Percentiles rank a stretch among this genome's conserved stretches.
Evolutionary conservation across 2,797 vertebrate genomes (phyloP).

Genomic region (Neomorphus geoffroyi): DNA sequence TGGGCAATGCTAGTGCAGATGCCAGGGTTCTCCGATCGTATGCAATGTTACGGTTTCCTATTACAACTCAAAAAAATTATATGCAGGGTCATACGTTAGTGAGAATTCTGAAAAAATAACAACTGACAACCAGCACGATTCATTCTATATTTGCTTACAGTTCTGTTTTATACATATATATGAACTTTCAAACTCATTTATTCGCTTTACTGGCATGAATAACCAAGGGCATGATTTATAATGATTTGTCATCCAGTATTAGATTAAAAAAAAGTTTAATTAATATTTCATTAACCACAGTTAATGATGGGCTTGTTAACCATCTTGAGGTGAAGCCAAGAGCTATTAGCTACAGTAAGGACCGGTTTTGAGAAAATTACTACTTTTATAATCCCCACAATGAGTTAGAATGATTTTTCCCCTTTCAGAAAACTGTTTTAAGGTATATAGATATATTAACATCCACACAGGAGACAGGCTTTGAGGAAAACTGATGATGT

Average conservation of each 20-base stretch:
- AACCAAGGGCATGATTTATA: constrained; percentile 28
- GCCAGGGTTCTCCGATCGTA: neutral
- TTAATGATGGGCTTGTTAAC: constrained; percentile 52
- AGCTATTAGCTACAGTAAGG: constrained; percentile 37
- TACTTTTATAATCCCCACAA: neutral
- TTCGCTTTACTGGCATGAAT: neutral
- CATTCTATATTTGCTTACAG: neutral
- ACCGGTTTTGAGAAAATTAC: neutral
- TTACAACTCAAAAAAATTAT: neutral
- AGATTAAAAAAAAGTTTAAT: constrained; percentile 37
- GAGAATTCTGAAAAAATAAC: neutral
- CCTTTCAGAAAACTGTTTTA: neutral
- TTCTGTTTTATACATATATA: neutral
- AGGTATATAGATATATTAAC: neutral
- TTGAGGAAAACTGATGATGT: neutral
- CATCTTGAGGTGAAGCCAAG: constrained; percentile 41
- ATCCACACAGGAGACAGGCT: neutral
- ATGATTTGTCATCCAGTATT: constrained; percentile 30
- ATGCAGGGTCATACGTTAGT: neutral
- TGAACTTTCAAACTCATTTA: neutral
- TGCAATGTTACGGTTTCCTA: neutral
- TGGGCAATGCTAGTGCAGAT: neutral
- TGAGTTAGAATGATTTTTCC: neutral
- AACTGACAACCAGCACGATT: neutral
- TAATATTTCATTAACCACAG: constrained; percentile 53